A percentile compares a stretch with the other conserved stretches of the same genome.
phyloP scores from a whole-genome alignment of 1,140 invertebrate genomes.

The Drosophila pseudoananassae region DNA sequence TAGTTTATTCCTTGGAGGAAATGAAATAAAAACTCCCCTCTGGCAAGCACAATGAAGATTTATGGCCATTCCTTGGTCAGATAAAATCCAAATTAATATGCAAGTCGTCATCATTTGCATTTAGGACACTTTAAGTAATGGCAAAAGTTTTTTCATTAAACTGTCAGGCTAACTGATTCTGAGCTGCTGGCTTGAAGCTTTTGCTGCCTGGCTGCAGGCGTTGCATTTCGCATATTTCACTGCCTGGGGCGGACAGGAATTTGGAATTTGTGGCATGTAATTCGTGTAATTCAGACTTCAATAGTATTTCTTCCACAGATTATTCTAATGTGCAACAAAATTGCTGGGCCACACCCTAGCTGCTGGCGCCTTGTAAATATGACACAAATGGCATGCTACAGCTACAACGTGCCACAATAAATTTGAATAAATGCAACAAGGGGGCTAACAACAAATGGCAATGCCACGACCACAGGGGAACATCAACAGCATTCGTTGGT shows the following conservation, averaged over 20 bases:
- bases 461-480: conserved; percentile 45
- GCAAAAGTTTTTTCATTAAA: conserved; percentile 69
- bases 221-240: conserved; percentile 20
- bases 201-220: conserved; percentile 28
- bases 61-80: conserved; percentile 42
- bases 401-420: conserved; percentile 48
- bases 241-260: conserved; percentile 7
- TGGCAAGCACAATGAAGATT: conserved; percentile 47
- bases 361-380: conserved; percentile 53
- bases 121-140: conserved; percentile 60
- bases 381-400: conserved; percentile 51
- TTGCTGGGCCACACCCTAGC: conserved; percentile 10
- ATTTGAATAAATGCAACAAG: conserved; percentile 54
- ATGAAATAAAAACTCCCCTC: conserved; percentile 5
- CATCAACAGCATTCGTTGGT: conserved; percentile 54
- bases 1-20: background rate
- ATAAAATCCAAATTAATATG: conserved; percentile 62
- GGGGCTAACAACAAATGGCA: conserved; percentile 37
- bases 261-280: conserved; percentile 31
- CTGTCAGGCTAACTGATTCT: conserved; percentile 54
- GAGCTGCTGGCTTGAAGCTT: background rate
- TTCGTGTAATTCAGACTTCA: conserved; percentile 42
- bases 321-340: conserved; percentile 35
- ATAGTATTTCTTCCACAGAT: conserved; percentile 19
- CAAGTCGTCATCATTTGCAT: conserved; percentile 70